phyloP scores from a whole-genome alignment of 2,888 invertebrate genomes.

The Drosophila infuscata region DNA sequence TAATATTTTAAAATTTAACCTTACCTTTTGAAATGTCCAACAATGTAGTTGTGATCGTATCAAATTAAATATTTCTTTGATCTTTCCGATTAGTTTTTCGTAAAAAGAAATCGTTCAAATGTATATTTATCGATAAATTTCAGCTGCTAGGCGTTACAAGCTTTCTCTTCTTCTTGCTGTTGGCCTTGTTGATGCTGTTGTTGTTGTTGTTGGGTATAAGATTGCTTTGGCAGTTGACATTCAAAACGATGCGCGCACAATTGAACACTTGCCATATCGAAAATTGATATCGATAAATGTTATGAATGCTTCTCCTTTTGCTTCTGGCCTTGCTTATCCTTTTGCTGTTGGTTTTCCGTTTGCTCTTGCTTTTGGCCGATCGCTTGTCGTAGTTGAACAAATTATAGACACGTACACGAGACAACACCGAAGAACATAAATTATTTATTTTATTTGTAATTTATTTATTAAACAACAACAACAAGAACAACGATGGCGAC shows the following conservation, averaged over 20 bases:
- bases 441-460: constrained; percentile 64
- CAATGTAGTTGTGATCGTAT: constrained; percentile 13
- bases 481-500: constrained; percentile 35
- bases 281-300: constrained; percentile 36
- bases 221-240: constrained; percentile 39
- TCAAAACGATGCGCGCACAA: constrained; percentile 30
- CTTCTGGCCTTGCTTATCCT: constrained; percentile 6
- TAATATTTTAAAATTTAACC: not conserved
- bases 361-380: constrained; percentile 61
- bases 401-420: constrained; percentile 79
- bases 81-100: constrained; percentile 1
- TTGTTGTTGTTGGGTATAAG: constrained; percentile 29
- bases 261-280: constrained; percentile 45
- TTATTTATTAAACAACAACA: constrained; percentile 67
- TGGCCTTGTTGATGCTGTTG: constrained; percentile 18
- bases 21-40: constrained; percentile 43
- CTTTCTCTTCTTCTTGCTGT: constrained; percentile 31
- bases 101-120: constrained; percentile 4
- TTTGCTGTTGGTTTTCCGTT: constrained; percentile 15
- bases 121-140: constrained; percentile 13
- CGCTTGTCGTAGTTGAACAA: constrained; percentile 78
- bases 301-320: constrained; percentile 9
- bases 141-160: constrained; percentile 49
- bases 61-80: constrained; percentile 7
- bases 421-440: constrained; percentile 77